These are phyloP conservation scores for Ennomos erosarius DNA, from an alignment of 2,888 invertebrate genomes.

Conservation along the genomic window DNA sequence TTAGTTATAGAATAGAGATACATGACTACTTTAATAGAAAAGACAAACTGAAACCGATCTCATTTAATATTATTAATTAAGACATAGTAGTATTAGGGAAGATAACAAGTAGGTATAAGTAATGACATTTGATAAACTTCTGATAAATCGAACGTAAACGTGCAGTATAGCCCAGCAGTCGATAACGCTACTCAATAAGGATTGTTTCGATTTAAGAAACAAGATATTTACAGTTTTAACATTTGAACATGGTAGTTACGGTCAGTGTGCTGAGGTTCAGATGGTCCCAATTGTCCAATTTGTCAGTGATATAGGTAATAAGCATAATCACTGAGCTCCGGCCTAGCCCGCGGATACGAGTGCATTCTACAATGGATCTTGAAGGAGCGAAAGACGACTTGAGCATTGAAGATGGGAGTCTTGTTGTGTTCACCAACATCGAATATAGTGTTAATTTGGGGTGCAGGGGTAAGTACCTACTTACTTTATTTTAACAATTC, in stretches of 20 bases:
- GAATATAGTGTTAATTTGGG: slow-evolving; percentile 17
- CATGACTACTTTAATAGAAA: too few relatives aligned
- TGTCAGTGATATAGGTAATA: slow-evolving; percentile 47
- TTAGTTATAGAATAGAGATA: too few relatives aligned
- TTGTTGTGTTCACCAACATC: slow-evolving; percentile 60
- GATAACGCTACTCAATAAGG: background rate
- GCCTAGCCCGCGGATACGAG: slow-evolving; percentile 33
- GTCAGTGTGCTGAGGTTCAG: slow-evolving; percentile 39
- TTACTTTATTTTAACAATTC: too few relatives aligned
- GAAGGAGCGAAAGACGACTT: slow-evolving; percentile 65
- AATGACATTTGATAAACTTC: slow-evolving; percentile 36
- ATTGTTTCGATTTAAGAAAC: background rate
- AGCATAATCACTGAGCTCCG: slow-evolving; percentile 50
- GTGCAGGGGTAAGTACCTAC: slow-evolving; percentile 14
- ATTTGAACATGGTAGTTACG: slow-evolving; percentile 9
- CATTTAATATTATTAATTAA: slow-evolving; percentile 9
- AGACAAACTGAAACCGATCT: slow-evolving; percentile 2
- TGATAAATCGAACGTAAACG: slow-evolving; percentile 21
- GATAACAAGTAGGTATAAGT: slow-evolving; percentile 26
- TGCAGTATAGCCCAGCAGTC: slow-evolving; percentile 10
- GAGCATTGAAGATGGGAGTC: slow-evolving; percentile 66
- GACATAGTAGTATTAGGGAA: slow-evolving; percentile 16
- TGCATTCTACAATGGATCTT: slow-evolving; percentile 61
- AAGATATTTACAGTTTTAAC: background rate
- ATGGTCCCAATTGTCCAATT: slow-evolving; percentile 61